A percentile compares a stretch with the other conserved stretches of the same genome.
These are phyloP conservation scores for Leptopilina syphax DNA, from an alignment of 2,888 invertebrate species.

Conservation along the genomic window DNA sequence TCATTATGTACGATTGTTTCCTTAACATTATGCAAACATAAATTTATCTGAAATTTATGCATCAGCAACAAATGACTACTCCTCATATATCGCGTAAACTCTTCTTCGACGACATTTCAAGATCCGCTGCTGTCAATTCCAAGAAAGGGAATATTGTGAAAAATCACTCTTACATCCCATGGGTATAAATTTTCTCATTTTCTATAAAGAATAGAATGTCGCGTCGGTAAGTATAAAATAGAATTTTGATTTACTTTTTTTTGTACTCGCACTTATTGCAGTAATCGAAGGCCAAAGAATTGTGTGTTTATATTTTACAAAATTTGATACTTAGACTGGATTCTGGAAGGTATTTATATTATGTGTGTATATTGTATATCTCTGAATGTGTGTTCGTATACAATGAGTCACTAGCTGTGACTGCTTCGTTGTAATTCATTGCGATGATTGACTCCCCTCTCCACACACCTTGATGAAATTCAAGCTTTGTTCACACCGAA, in stretches of 20 bases:
- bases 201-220: background rate
- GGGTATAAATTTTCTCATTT: background rate
- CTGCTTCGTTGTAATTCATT: slow-evolving; percentile 60
- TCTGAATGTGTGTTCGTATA: slow-evolving; percentile 44
- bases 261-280: too few relatives aligned
- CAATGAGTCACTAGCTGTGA: slow-evolving; percentile 54
- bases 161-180: slow-evolving; percentile 1
- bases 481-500: slow-evolving; percentile 38
- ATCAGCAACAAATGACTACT: slow-evolving; percentile 2
- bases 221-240: background rate
- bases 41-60: background rate
- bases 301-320: background rate
- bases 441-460: slow-evolving; percentile 53
- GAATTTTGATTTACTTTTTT: too few relatives aligned
- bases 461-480: slow-evolving; percentile 20
- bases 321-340: slow-evolving; percentile 6
- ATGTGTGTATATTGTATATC: too few relatives aligned
- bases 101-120: slow-evolving; percentile 12
- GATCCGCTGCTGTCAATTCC: slow-evolving; percentile 5
- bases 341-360: background rate
- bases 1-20: background rate
- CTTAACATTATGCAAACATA: background rate
- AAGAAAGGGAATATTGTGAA: slow-evolving; percentile 19
- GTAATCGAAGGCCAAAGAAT: too few relatives aligned
- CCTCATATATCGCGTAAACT: background rate